phyloP scores from a whole-genome alignment of 2,797 vertebrate genomes.

The Anguilla pacifica region DNA sequence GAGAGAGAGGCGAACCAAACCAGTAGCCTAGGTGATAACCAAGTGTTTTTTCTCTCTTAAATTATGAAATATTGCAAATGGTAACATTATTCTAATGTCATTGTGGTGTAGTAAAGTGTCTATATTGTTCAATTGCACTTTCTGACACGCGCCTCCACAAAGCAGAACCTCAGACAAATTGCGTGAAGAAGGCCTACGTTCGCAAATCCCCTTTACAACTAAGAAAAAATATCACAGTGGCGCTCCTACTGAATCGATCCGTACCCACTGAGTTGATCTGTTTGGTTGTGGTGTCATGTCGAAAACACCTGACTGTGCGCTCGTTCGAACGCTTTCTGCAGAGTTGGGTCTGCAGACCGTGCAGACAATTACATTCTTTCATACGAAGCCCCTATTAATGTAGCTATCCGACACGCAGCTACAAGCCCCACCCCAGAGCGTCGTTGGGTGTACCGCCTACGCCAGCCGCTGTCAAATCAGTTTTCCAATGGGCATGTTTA shows the following conservation, averaged over 20 bases:
- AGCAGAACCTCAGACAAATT: neutral
- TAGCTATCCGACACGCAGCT: neutral
- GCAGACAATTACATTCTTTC: neutral
- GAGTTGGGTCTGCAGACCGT: neutral
- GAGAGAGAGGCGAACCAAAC: neutral
- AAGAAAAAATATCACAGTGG: neutral
- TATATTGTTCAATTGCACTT: neutral
- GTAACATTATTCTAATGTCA: neutral
- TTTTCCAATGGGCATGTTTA: neutral
- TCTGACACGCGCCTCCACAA: neutral
- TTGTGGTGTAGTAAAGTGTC: neutral
- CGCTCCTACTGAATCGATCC: neutral
- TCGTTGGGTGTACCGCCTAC: neutral
- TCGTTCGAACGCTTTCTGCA: neutral
- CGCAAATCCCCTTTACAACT: neutral
- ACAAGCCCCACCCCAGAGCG: neutral
- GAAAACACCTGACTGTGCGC: neutral
- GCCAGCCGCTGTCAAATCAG: neutral
- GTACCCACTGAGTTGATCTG: neutral
- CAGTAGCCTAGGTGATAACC: neutral
- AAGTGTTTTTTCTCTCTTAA: neutral
- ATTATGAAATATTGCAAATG: neutral
- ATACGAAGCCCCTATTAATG: neutral
- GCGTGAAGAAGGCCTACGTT: neutral
- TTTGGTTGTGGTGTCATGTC: neutral